Evolutionary conservation across 2,797 vertebrate genomes (phyloP), one percentile per base, ranked within the genome.

Genomic region (Luscinia megarhynchos): DNA sequence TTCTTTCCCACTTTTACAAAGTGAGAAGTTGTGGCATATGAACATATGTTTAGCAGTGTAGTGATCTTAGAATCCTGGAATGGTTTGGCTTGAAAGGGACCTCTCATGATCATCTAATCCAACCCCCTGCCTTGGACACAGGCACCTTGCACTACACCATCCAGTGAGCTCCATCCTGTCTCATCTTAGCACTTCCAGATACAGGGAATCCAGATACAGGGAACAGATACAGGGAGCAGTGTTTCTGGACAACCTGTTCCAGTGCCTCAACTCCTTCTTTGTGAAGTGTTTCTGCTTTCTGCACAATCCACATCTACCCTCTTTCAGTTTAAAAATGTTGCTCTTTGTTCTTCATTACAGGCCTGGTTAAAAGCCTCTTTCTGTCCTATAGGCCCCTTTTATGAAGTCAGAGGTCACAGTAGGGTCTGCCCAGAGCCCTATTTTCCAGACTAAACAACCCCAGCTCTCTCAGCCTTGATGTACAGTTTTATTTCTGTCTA

Each of bases 361-460:
- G 4, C 38, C 12, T 45, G 29, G 5, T 86, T 68, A 45, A 86
- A 64, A 84, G 41, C 55, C 4, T 67, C 18, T 72, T 7, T 48
- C 43, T 12, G 2, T 54, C 30, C 32, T 20, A 3, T 1, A 66
- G 73, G 18, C 11, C 15, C 6, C 12, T 34, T 85, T 46, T 55
- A 11, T 36, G 7, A 51, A 12, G 10, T 53, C 38, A 32, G 61
- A 61, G 17, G 10, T n/a, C 12, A 8, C 81, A 27, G 4, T 17
- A 38, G 29, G 22, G 19, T 70, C 74, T 89, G 6, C 32, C 14
- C 0, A 0, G 43, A 77, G 22, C 30, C 13, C 46, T 61, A 0
- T 78, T 80, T 45, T 75, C 17, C 53, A 70, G 57, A 19, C 45
- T 75, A n/a, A 58, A 41, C 11, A 74, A 16, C 5, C 11, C 12